Percentiles rank a stretch among this genome's conserved stretches.
Evolutionary conservation across 2,797 vertebrate species (phyloP).

Genomic region (Hydrocynus forskahlii): DNA sequence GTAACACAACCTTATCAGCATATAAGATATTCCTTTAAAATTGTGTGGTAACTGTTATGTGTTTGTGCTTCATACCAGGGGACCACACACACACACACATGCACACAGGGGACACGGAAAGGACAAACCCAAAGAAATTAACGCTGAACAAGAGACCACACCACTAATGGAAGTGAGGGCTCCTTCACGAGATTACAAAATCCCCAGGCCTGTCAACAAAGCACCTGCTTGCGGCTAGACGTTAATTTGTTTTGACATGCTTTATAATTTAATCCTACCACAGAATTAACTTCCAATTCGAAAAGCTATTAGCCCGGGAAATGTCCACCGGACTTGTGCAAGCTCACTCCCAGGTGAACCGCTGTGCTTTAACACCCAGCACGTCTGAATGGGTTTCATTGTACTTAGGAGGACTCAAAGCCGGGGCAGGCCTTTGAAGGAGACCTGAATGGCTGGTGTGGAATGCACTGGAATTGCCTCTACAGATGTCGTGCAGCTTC

Average conservation of each 20-base stretch:
- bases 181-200: conserved; percentile 73
- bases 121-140: conserved; percentile 45
- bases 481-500: conserved; percentile 38
- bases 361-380: conserved; percentile 64
- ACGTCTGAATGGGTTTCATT: conserved; percentile 60
- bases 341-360: conserved; percentile 65
- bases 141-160: conserved; percentile 34
- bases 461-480: conserved; percentile 57
- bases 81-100: conserved; percentile 4
- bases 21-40: not conserved
- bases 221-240: conserved; percentile 76
- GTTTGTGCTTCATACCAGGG: conserved; percentile 27
- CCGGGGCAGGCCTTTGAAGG: conserved; percentile 60
- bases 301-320: conserved; percentile 66
- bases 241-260: conserved; percentile 78
- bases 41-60: conserved; percentile 4
- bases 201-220: conserved; percentile 69
- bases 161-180: conserved; percentile 59
- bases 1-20: not conserved
- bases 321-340: conserved; percentile 45
- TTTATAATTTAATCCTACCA: conserved; percentile 80
- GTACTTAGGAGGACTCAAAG: conserved; percentile 61
- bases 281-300: conserved; percentile 77
- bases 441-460: conserved; percentile 43
- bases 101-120: conserved; percentile 41